Evolutionary conservation across 2,888 invertebrate genomes (phyloP).

Genomic region (Lasioglossum malachurum): DNA sequence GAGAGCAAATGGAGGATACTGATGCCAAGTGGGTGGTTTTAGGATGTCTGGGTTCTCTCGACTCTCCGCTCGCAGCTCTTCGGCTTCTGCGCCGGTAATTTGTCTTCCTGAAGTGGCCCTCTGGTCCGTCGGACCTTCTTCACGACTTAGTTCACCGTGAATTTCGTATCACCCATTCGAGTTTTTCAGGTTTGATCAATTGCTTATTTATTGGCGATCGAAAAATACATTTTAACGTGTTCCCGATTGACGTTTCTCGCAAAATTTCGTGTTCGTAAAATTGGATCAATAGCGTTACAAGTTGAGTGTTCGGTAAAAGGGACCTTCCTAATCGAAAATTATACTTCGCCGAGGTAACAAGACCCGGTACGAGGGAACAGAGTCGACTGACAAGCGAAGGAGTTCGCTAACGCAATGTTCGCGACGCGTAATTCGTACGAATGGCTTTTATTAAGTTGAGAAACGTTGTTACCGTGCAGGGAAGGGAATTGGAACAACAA

Average conservation of each 20-base stretch:
- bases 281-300: not conserved
- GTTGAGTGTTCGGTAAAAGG: not conserved
- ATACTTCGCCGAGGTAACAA: not conserved
- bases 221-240: too few relatives aligned
- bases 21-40: slow-evolving; percentile 14
- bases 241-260: too few relatives aligned
- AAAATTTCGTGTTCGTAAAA: not conserved
- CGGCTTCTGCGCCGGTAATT: not conserved
- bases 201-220: too few relatives aligned
- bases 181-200: not conserved
- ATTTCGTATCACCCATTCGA: not conserved
- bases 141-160: not conserved
- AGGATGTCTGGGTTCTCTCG: slow-evolving; percentile 1
- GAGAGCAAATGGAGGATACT: slow-evolving; percentile 2
- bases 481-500: slow-evolving; percentile 26
- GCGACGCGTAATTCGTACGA: slow-evolving; percentile 19
- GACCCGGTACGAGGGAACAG: not conserved
- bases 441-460: slow-evolving; percentile 40
- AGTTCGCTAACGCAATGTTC: not conserved
- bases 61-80: not conserved
- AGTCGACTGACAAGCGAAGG: not conserved
- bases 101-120: not conserved
- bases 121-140: not conserved
- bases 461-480: slow-evolving; percentile 29
- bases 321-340: not conserved